Evolutionary conservation across 1,140 invertebrate genomes (phyloP).

Genomic region (Zaprionus camerounensis): DNA sequence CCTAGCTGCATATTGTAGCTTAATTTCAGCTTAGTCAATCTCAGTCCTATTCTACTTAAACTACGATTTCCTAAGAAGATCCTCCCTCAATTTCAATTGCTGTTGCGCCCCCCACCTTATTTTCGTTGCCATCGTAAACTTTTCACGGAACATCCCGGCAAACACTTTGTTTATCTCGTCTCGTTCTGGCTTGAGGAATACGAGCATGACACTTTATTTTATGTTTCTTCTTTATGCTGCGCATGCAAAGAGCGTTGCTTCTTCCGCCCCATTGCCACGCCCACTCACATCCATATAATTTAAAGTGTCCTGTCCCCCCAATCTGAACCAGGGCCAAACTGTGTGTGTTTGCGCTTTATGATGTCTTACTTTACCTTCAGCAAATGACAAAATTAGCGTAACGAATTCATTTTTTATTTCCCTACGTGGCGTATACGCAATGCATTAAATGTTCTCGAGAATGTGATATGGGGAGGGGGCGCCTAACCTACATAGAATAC

Average conservation of each 20-base stretch:
- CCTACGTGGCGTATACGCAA: constrained; percentile 68
- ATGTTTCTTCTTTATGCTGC: constrained; percentile 46
- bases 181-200: constrained; percentile 22
- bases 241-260: constrained; percentile 32
- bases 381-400: constrained; percentile 71
- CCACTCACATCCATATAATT: constrained; percentile 23
- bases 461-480: constrained; percentile 8
- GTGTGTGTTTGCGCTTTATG: constrained; percentile 46
- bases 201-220: constrained; percentile 52
- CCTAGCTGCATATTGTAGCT: not conserved
- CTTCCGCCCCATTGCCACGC: not conserved
- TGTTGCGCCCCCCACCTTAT: not conserved
- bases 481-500: constrained; percentile 71
- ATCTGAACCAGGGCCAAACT: constrained; percentile 10
- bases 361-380: constrained; percentile 49
- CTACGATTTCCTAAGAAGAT: not conserved
- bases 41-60: not conserved
- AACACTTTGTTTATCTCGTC: constrained; percentile 34
- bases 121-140: not conserved
- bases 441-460: constrained; percentile 48
- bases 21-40: not conserved
- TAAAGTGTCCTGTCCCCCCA: constrained; percentile 28
- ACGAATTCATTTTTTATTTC: constrained; percentile 47
- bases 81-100: not conserved
- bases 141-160: constrained; percentile 7